Percentiles rank a stretch among this genome's conserved stretches.
phyloP scores from a whole-genome alignment of 2,113 vertebrate species.

The Pipa parva region DNA sequence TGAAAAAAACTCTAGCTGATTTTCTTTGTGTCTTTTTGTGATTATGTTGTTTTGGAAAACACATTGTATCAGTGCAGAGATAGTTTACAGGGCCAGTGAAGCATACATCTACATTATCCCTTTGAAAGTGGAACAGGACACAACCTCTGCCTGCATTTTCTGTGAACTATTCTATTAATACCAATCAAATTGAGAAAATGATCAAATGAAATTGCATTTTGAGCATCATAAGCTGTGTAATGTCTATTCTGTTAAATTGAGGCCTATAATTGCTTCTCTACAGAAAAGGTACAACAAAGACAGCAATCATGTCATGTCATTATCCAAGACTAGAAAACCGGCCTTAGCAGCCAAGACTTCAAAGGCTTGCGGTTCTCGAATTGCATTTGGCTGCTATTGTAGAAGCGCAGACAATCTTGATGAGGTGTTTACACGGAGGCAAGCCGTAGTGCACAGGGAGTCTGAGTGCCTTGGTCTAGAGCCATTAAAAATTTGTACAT shows the following conservation, averaged over 20 bases:
- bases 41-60: conserved; percentile 47
- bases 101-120: conserved; percentile 77
- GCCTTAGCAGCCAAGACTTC: conserved; percentile 94
- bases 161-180: conserved; percentile 92
- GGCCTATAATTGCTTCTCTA: conserved; percentile 93
- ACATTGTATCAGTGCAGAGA: conserved; percentile 36
- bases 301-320: conserved; percentile 91
- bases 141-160: conserved; percentile 80
- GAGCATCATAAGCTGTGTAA: conserved; percentile 98
- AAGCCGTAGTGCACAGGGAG: conserved; percentile 87
- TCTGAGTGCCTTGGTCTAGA: conserved; percentile 95
- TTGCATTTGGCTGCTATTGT: conserved; percentile 99
- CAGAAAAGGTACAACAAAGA: conserved; percentile 97
- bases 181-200: conserved; percentile 97
- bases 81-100: conserved; percentile 56
- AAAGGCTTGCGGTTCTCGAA: conserved; percentile 93
- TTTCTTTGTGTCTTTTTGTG: conserved; percentile 28
- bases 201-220: conserved; percentile 94
- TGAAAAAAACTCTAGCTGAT: not conserved
- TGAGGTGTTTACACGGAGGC: conserved; percentile 98
- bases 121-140: conserved; percentile 76
- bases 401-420: conserved; percentile 93
- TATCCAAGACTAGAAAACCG: conserved; percentile 93
- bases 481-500: conserved; percentile 99
- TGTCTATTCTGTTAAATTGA: conserved; percentile 98